phyloP scores from a whole-genome alignment of 2,797 vertebrate species.

The Eulemur mongoz region DNA sequence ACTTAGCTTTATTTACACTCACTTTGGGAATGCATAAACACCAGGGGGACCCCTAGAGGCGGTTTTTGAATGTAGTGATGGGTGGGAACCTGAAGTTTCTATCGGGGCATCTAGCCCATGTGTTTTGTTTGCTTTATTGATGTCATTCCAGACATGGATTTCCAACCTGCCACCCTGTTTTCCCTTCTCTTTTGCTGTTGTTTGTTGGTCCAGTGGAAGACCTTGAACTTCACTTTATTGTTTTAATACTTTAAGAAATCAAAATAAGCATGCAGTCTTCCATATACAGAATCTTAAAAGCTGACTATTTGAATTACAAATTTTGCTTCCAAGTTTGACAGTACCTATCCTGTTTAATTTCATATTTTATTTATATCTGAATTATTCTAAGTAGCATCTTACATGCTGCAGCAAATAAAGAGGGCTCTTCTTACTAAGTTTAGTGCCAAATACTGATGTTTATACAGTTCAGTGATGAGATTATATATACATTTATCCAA shows the following conservation, averaged over 20 bases:
- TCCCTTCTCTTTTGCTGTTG: background rate
- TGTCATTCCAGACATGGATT: background rate
- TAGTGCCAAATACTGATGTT: background rate
- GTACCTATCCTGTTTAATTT: background rate
- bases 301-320: background rate
- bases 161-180: background rate
- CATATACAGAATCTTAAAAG: background rate
- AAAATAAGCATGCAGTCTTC: background rate
- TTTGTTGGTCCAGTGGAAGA: background rate
- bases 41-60: background rate
- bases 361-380: background rate
- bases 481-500: background rate
- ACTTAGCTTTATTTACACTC: background rate
- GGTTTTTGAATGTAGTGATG: background rate
- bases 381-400: background rate
- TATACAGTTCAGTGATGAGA: background rate
- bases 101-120: background rate
- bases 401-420: background rate
- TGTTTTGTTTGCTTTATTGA: background rate
- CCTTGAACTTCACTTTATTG: background rate
- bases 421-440: background rate
- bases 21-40: background rate
- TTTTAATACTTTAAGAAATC: background rate
- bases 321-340: conserved; percentile 13
- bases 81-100: background rate